Percentiles rank a stretch among this genome's conserved stretches.
These are phyloP conservation scores for Lysandra coridon DNA, from an alignment of 2,888 invertebrate genomes.

Conservation along the genomic window DNA sequence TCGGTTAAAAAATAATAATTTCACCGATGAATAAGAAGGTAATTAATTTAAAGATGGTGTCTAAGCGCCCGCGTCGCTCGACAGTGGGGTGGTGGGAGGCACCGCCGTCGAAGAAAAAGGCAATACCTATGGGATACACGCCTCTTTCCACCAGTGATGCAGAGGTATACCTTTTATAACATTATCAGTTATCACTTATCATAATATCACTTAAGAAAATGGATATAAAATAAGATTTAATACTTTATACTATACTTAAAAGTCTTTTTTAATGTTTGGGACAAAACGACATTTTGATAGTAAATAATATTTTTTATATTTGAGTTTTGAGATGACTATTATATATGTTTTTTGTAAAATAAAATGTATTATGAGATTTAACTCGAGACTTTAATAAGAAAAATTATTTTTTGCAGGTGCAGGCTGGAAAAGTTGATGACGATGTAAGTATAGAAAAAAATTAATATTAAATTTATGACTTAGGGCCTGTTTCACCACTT, in stretches of 20 bases:
- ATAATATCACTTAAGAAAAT: no score
- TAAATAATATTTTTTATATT: no score
- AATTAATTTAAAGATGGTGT: conserved; percentile 34
- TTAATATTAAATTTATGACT: no score
- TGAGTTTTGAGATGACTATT: no score
- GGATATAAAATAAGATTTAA: not conserved
- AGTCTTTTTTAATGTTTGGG: no score
- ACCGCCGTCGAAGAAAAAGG: conserved; percentile 48
- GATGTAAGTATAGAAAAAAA: conserved; percentile 45
- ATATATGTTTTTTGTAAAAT: no score
- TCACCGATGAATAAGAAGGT: not conserved
- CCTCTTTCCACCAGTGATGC: conserved; percentile 41
- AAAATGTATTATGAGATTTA: no score
- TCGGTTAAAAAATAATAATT: not conserved
- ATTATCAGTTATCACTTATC: no score
- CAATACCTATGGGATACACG: conserved; percentile 55
- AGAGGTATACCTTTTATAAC: conserved; percentile 11
- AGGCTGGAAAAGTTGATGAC: conserved; percentile 43
- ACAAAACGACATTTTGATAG: no score
- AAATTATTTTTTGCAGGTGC: conserved; percentile 38
- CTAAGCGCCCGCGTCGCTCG: conserved; percentile 56
- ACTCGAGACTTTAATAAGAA: not conserved
- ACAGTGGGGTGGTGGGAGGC: conserved; percentile 42
- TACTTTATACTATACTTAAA: not conserved
- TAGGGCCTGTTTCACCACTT: no score